Base-by-base conservation (phyloP, 2,113 vertebrate species). In the Scomber scombrus region DNA sequence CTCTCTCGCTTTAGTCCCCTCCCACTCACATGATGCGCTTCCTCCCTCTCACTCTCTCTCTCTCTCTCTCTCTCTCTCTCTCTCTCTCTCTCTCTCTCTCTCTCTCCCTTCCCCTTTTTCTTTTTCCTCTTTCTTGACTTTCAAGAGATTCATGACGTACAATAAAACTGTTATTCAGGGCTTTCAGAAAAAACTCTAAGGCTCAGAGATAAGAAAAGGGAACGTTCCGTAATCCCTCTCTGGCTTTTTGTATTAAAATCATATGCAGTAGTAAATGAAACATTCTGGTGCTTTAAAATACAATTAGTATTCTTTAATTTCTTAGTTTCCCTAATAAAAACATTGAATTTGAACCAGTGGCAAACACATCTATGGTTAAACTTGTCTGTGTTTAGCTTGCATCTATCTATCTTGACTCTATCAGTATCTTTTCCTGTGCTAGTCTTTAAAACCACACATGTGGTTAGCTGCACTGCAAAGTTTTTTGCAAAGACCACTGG, bases 91-190 rank as follows among this genome's bases (percentile, higher is more conserved):
- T 26, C 23, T 26, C 29, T 56, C 50, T 69, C 29, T 68, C 16
- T 8, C 6, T 9, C 21, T 26, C 23, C 23, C 23, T 88, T 90
- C 84, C 81, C 54, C 51, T 82, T 90, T 88, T 75, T 1, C 7
- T 2, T 61, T 43, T 82, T 74, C 64, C 57, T 15, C 71, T 80
- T 84, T 78, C 9, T 29, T 23, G n/a, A 11, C 55, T 9, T 5
- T 46, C 26, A 11, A 11, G n/a, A 5, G 3, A 5, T 26, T 12
- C 8, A 31, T 21, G 40, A 18, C 18, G 3, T 43, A 16, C 5
- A 55, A 10, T 40, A 12, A 12, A 62, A 46, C 23, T 46, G 26
- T n/a, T 29, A 5, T 12, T 0, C 3, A 26, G 12, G 8, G 46
- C 18, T 52, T 12, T 55, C 3, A 21, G 21, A 34, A 34, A 19